Conservation (phyloP, 2,888 invertebrate species). For the Argyra leucocephala region DNA sequence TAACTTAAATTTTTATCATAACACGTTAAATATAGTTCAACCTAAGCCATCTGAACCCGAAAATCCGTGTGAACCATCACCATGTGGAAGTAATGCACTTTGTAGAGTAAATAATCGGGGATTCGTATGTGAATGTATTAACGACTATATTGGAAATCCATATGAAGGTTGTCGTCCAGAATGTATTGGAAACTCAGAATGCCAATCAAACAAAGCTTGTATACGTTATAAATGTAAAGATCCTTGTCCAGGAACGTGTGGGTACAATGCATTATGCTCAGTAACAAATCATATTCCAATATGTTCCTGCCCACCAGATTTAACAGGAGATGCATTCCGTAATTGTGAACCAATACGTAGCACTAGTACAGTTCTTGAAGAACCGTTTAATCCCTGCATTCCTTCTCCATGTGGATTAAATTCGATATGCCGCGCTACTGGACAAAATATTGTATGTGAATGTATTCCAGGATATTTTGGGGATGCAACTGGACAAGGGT, state of each 20-base stretch:
- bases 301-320: slow-evolving; percentile 54
- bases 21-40: no score
- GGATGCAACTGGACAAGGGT: slow-evolving; percentile 56
- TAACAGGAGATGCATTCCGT: slow-evolving; percentile 55
- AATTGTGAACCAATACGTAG: slow-evolving; percentile 43
- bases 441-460: slow-evolving; percentile 56
- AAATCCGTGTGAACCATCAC: slow-evolving; percentile 62
- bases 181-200: slow-evolving; percentile 78
- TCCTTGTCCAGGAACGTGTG: slow-evolving; percentile 74
- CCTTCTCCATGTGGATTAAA: slow-evolving; percentile 72
- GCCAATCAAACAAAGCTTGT: slow-evolving; percentile 72
- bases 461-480: slow-evolving; percentile 68
- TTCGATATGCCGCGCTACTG: slow-evolving; percentile 54
- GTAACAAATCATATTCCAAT: slow-evolving; percentile 59
- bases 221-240: slow-evolving; percentile 73
- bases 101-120: slow-evolving; percentile 49
- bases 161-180: slow-evolving; percentile 71
- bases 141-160: slow-evolving; percentile 65
- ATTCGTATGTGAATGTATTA: slow-evolving; percentile 51
- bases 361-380: slow-evolving; percentile 27
- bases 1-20: slow-evolving; percentile 12
- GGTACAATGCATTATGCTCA: slow-evolving; percentile 69
- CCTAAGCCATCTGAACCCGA: slow-evolving; percentile 28
- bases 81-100: slow-evolving; percentile 60
- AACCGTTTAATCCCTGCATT: slow-evolving; percentile 49